Evolutionary conservation across 2,888 invertebrate genomes (phyloP).

Genomic region (Clunio marinus): DNA sequence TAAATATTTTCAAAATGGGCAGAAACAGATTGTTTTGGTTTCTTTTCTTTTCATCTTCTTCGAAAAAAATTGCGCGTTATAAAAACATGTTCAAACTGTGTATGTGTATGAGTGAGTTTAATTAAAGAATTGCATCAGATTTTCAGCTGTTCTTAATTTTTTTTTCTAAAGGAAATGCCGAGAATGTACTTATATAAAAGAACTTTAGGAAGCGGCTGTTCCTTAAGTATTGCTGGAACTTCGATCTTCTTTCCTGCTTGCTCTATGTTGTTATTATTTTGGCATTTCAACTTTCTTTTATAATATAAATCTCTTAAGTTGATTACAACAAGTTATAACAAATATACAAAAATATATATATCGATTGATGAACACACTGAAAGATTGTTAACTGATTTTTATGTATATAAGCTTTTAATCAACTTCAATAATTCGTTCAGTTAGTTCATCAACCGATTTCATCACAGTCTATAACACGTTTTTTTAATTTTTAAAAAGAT

Average conservation of each 20-base stretch:
- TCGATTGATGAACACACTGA: neutral
- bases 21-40: conserved; percentile 26
- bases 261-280: neutral
- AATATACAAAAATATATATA: conserved; percentile 37
- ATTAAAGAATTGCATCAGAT: neutral
- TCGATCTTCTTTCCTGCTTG: too few relatives aligned
- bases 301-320: conserved; percentile 20
- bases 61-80: neutral
- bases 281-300: conserved; percentile 29
- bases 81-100: conserved; percentile 32
- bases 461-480: conserved; percentile 37
- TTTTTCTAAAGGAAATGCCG: conserved; percentile 22
- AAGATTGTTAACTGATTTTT: too few relatives aligned
- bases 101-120: neutral
- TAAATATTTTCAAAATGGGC: conserved; percentile 24
- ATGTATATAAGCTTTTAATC: too few relatives aligned
- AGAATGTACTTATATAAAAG: neutral
- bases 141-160: neutral
- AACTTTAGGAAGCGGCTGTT: neutral
- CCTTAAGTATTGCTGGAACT: neutral
- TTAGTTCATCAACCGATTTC: conserved; percentile 8
- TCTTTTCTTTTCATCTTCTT: neutral
- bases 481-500: conserved; percentile 33
- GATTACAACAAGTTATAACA: conserved; percentile 35
- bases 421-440: too few relatives aligned